phyloP scores from a whole-genome alignment of 2,797 vertebrate species.

The Danio kyathit region DNA sequence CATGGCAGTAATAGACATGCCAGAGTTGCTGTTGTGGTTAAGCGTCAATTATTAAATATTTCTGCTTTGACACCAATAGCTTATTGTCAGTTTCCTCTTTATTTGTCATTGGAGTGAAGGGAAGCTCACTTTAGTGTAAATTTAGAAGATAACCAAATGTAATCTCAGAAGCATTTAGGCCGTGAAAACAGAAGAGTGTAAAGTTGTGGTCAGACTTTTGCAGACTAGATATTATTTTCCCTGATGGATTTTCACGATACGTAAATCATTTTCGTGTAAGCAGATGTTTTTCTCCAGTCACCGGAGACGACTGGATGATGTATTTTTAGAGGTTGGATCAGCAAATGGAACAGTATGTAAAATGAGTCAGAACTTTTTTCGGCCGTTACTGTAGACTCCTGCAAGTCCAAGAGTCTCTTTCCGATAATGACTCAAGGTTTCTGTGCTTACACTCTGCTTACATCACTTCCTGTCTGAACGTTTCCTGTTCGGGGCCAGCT shows the following conservation, averaged over 20 bases:
- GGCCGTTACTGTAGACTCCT: not conserved
- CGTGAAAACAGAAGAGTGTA: not conserved
- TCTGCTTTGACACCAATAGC: no score
- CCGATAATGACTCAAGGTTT: constrained; percentile 91
- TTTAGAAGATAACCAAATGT: not conserved
- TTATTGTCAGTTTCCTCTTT: not conserved
- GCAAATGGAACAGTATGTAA: not conserved
- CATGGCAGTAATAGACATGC: not conserved
- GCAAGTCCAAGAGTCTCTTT: constrained; percentile 79
- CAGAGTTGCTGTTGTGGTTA: not conserved
- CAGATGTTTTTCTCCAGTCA: not conserved
- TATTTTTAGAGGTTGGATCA: not conserved
- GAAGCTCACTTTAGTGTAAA: not conserved
- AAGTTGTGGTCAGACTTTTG: not conserved
- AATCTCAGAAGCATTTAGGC: not conserved
- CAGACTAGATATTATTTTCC: not conserved
- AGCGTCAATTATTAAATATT: not conserved
- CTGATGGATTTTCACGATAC: not conserved
- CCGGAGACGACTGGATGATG: no score
- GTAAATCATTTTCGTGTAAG: not conserved
- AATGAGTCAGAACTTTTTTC: constrained; percentile 6
- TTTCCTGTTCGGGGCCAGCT: constrained; percentile 84
- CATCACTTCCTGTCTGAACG: constrained; percentile 90
- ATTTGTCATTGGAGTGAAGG: not conserved
- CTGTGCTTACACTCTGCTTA: constrained; percentile 82